Base-by-base conservation (phyloP, 1,140 invertebrate species). In the Drosophila gunungcola region DNA sequence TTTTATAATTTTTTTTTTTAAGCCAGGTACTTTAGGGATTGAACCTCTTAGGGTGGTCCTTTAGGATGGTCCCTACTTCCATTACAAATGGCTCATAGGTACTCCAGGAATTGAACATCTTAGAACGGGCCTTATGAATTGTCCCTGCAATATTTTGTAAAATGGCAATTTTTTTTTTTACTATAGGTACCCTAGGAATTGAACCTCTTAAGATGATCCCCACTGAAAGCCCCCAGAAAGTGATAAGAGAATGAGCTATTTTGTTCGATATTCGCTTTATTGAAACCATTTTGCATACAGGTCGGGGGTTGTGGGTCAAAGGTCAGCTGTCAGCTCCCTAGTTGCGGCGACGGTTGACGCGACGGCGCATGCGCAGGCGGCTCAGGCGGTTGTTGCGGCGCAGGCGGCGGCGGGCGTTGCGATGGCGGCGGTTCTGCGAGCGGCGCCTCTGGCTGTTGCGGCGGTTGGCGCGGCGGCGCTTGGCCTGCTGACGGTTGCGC, bases 321-420 rank as follows among this genome's bases (percentile, higher is more conserved):
- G 32, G 29, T 27, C 36, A n/a, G 43, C 7, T 2, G 42, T 9
- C 13, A 13, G 32, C 32, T 52, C 60, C 32, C 36, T 56, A 78
- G 46, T 72, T 78, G 58, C 80, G 73, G 3, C 68, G 32, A 12
- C 65, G 62, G 42, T 39, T 65, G 42, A 7, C n/a, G 7, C 49
- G 70, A 4, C 77, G 81, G 45, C 69, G 68, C 29, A 10, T 5
- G 6, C 27, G 64, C 27, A 42, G 52, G 11, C 69, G 69, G 36
- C 1, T 42, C 2, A 51, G 4, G 7, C 21, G 36, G 45, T 46
- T 55, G 53, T 68, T 76, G 27, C 43, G 65, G 7, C 57, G 58
- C 42, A 43, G 55, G 38, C 81, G 78, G 9, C 69, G 80, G 6
- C 57, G 48, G 39, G 25, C 32, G 21, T 1, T 27, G 16, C 46